Evolutionary conservation across 2,113 vertebrate species (phyloP).

Genomic region (Steatornis caripensis): DNA sequence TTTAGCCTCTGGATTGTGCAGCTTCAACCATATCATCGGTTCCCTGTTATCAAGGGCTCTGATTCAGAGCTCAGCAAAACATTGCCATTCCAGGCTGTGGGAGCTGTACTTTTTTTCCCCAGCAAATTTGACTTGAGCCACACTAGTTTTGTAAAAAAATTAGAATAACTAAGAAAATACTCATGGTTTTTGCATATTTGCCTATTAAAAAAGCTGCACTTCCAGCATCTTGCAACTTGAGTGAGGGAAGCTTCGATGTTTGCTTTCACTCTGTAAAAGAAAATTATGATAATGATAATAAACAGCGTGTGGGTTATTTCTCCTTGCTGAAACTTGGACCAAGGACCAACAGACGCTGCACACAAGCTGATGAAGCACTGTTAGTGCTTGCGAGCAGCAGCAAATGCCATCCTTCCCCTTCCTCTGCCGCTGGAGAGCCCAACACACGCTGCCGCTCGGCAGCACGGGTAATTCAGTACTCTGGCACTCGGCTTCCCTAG

Average conservation of each 20-base stretch:
- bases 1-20: neutral
- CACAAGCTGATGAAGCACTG: neutral
- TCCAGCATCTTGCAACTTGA: neutral
- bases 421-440: neutral
- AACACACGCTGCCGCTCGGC: fast-evolving
- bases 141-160: neutral
- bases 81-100: neutral
- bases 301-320: neutral
- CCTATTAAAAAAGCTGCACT: neutral
- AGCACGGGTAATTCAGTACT: neutral
- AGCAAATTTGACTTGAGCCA: neutral
- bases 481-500: neutral
- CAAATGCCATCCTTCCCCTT: neutral
- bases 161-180: neutral
- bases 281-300: neutral
- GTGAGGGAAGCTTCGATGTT: neutral
- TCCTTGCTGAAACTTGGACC: neutral
- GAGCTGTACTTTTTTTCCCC: neutral
- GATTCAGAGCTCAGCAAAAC: constrained; percentile 15
- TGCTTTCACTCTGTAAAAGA: neutral
- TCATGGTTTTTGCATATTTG: neutral
- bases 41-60: neutral
- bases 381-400: neutral
- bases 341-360: neutral
- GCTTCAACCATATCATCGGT: neutral